These are phyloP conservation scores for Lagopus muta DNA, from an alignment of 2,113 vertebrate species.

Conservation along the genomic window DNA sequence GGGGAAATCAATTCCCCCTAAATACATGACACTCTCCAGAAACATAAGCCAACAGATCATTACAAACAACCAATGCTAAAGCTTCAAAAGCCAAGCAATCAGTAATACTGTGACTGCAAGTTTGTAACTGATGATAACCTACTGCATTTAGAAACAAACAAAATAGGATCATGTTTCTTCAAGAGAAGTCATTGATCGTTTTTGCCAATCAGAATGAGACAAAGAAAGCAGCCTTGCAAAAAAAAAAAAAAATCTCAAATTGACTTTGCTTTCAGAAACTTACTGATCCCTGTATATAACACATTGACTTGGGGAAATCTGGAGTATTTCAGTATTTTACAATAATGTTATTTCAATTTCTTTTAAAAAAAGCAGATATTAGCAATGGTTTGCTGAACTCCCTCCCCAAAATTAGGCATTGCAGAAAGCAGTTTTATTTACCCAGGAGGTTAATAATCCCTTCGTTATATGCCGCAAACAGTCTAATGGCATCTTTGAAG, in stretches of 20 bases:
- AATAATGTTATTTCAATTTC: background rate
- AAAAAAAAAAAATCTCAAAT: background rate
- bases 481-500: slow-evolving; percentile 99
- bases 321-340: background rate
- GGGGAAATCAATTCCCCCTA: background rate
- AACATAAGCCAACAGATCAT: background rate
- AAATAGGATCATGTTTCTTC: background rate
- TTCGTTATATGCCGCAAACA: slow-evolving; percentile 98
- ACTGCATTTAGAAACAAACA: background rate
- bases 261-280: background rate
- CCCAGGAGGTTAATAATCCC: slow-evolving; percentile 98
- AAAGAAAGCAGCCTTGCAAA: background rate
- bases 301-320: background rate
- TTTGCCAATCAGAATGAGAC: background rate
- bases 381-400: background rate
- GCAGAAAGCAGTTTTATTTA: slow-evolving; percentile 72
- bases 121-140: background rate
- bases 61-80: background rate
- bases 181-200: background rate
- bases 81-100: background rate
- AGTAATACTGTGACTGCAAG: background rate
- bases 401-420: background rate
- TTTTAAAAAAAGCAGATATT: background rate
- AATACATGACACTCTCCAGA: background rate
- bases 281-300: background rate